Evolutionary conservation across 2,797 vertebrate species (phyloP).

Genomic region (Gastrophryne carolinensis): DNA sequence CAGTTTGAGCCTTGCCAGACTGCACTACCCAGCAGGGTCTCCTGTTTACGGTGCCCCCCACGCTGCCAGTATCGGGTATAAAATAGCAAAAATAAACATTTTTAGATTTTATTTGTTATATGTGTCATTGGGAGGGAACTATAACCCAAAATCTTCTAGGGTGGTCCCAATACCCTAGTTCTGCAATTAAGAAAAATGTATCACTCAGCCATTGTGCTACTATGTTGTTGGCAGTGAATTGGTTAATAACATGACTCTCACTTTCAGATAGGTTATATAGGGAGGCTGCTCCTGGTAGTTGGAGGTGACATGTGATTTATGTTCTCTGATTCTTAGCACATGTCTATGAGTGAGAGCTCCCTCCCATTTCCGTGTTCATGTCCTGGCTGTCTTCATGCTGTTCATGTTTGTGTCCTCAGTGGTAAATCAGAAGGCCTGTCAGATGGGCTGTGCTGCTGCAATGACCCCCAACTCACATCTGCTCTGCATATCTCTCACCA

Average conservation of each 20-base stretch:
- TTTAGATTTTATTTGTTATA: no score
- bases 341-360: slow-evolving; percentile 39
- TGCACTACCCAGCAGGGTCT: no score
- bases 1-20: no score
- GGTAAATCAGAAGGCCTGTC: slow-evolving; percentile 48
- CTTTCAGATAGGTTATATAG: slow-evolving; percentile 12
- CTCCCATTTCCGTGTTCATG: slow-evolving; percentile 38
- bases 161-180: no score
- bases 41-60: no score
- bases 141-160: no score
- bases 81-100: no score
- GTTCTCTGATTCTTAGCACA: slow-evolving; percentile 46
- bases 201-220: no score
- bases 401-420: slow-evolving; percentile 44
- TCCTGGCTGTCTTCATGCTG: slow-evolving; percentile 44
- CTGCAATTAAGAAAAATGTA: no score
- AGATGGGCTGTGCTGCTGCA: slow-evolving; percentile 30
- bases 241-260: slow-evolving; percentile 20
- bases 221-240: background rate
- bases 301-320: slow-evolving; percentile 35
- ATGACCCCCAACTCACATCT: slow-evolving; percentile 47
- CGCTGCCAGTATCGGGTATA: no score
- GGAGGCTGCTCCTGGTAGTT: slow-evolving; percentile 23
- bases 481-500: slow-evolving; percentile 46
- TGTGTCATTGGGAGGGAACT: no score